phyloP scores from a whole-genome alignment of 1,140 invertebrate genomes.

The Babylonia areolata region DNA sequence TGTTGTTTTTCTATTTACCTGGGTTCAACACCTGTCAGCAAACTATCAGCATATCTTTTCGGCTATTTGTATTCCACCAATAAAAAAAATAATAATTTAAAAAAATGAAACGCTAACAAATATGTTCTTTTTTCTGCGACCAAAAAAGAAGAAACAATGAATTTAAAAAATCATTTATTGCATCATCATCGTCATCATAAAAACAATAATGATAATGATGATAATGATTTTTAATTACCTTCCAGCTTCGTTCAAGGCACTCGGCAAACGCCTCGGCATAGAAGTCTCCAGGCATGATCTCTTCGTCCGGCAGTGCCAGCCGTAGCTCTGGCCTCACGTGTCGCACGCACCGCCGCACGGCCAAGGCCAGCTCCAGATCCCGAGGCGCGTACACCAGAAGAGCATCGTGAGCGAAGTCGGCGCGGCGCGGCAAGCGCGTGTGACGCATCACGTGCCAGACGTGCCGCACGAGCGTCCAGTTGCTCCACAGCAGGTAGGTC shows the following conservation, averaged over 20 bases:
- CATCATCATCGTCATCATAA: no score
- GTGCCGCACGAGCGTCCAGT: not conserved
- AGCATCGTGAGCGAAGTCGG: conserved; percentile 3
- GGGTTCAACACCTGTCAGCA: no score
- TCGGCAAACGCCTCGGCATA: not conserved
- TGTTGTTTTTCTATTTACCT: no score
- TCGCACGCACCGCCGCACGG: not conserved
- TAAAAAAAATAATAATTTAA: no score
- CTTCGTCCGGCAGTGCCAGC: not conserved
- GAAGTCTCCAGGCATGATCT: not conserved
- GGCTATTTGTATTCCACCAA: no score
- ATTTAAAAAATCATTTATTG: no score
- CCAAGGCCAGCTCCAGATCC: not conserved
- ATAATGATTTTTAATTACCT: no score
- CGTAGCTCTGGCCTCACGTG: not conserved
- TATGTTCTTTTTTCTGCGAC: no score
- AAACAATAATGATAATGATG: no score
- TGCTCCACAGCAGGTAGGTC: conserved; percentile 15
- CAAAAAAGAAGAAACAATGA: no score
- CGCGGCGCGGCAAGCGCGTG: not conserved
- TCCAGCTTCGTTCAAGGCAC: not conserved
- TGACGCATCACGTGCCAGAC: conserved; percentile 13
- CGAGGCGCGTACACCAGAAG: not conserved
- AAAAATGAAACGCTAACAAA: no score
- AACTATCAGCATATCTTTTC: no score